Percentiles rank a stretch among this genome's conserved stretches.
These are phyloP conservation scores for Montipora capricornis DNA, from an alignment of 64 coral and sea anemone species.

Conservation along the genomic window DNA sequence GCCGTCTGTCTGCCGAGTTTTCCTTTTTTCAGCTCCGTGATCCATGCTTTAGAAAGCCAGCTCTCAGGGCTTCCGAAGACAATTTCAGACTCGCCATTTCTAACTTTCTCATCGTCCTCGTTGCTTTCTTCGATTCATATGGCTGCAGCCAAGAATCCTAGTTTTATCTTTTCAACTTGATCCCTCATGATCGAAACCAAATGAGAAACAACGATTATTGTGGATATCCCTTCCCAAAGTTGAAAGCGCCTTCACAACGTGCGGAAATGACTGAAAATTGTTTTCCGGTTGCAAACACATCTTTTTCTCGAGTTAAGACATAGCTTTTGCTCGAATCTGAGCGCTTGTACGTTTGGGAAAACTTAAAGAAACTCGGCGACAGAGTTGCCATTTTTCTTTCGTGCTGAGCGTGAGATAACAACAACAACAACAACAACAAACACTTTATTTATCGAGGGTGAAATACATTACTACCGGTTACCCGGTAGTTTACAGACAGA, in stretches of 20 bases:
- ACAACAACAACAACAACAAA: too few relatives aligned
- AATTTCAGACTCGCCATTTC: neutral
- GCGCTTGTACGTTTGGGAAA: too few relatives aligned
- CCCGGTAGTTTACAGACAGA: too few relatives aligned
- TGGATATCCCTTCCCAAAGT: neutral
- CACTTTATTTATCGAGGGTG: too few relatives aligned
- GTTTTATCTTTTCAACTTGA: neutral
- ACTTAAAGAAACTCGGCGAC: too few relatives aligned
- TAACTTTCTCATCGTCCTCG: neutral
- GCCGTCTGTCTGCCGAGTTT: neutral
- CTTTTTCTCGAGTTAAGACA: neutral
- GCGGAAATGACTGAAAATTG: neutral
- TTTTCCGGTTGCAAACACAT: neutral
- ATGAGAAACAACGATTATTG: neutral
- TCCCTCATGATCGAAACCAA: neutral
- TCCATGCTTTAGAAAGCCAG: neutral
- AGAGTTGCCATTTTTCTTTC: too few relatives aligned
- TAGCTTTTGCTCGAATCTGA: neutral
- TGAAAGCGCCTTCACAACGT: neutral
- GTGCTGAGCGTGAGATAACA: too few relatives aligned
- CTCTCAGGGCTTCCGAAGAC: neutral
- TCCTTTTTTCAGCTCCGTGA: neutral
- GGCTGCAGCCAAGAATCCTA: neutral
- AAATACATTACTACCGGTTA: too few relatives aligned
- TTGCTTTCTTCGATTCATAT: neutral